phyloP scores from a whole-genome alignment of 2,113 vertebrate genomes.

The Sakesphorus luctuosus region DNA sequence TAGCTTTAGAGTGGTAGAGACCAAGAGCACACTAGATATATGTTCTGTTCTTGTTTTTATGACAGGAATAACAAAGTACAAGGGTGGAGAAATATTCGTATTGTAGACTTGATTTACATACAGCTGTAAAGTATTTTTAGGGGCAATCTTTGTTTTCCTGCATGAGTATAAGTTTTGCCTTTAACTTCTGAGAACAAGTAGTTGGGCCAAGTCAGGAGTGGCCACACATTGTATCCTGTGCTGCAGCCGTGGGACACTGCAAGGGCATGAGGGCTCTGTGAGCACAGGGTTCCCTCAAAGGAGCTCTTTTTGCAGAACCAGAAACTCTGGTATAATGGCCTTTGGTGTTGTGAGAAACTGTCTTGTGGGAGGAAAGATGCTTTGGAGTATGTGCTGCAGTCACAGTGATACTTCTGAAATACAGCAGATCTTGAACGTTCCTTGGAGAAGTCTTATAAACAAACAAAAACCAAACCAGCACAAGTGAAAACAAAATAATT shows the following conservation, averaged over 20 bases:
- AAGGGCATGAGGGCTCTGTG: fast-evolving
- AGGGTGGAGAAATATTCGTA: neutral
- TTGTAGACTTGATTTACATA: neutral
- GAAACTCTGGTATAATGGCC: neutral
- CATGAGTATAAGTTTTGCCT: neutral
- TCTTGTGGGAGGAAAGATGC: neutral
- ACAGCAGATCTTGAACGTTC: neutral
- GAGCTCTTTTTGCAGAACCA: neutral
- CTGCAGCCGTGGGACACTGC: neutral
- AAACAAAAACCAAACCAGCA: neutral
- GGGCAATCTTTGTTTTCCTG: neutral
- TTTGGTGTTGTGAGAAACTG: neutral
- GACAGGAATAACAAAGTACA: neutral
- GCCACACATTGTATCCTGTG: fast-evolving
- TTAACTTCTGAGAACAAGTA: neutral
- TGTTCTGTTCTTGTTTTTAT: neutral
- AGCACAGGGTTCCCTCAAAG: neutral
- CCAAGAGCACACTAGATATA: neutral
- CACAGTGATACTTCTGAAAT: neutral
- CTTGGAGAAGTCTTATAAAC: neutral
- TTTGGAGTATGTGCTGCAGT: neutral
- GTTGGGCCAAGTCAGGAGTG: neutral
- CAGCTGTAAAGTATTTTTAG: neutral
- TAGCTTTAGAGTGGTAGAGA: neutral
- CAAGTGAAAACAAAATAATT: neutral